A percentile compares a stretch with the other conserved stretches of the same genome.
Conservation (phyloP, 2,888 invertebrate genomes). For the Cataglyphis albicans region DNA sequence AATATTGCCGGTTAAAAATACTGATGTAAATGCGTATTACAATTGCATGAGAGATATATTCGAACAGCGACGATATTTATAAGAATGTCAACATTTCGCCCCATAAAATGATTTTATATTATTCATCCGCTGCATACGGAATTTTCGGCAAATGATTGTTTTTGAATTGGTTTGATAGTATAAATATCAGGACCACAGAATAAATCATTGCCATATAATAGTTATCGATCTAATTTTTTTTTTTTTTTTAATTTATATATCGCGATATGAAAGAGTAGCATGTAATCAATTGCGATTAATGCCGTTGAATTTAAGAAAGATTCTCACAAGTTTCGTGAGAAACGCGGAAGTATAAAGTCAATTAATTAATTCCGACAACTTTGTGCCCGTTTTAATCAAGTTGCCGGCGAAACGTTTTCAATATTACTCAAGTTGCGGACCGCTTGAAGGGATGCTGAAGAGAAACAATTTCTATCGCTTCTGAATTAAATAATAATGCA, state of each 20-base stretch:
- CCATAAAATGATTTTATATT: constrained; percentile 16
- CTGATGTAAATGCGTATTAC: neutral
- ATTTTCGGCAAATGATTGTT: constrained; percentile 37
- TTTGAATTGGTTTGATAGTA: neutral
- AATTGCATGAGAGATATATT: constrained; percentile 24
- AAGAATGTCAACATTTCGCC: constrained; percentile 6
- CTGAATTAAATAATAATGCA: constrained; percentile 16
- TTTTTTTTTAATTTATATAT: neutral
- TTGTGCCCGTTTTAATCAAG: constrained; percentile 38
- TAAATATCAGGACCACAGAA: neutral
- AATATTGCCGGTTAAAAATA: constrained; percentile 23
- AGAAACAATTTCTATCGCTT: constrained; percentile 42
- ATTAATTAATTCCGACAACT: constrained; percentile 49
- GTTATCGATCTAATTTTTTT: neutral
- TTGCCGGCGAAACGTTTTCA: constrained; percentile 32
- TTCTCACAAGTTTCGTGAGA: neutral
- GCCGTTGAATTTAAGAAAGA: constrained; percentile 29
- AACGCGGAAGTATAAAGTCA: constrained; percentile 44
- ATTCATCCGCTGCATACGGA: neutral
- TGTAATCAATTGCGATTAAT: constrained; percentile 9
- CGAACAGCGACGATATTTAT: constrained; percentile 3
- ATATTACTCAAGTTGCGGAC: constrained; percentile 28
- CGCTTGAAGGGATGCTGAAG: constrained; percentile 17
- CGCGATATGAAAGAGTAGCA: neutral
- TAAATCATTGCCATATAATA: neutral